Percentiles rank a stretch among this genome's conserved stretches.
phyloP scores from a whole-genome alignment of 2,797 vertebrate genomes.

The Siniperca scherzeri region DNA sequence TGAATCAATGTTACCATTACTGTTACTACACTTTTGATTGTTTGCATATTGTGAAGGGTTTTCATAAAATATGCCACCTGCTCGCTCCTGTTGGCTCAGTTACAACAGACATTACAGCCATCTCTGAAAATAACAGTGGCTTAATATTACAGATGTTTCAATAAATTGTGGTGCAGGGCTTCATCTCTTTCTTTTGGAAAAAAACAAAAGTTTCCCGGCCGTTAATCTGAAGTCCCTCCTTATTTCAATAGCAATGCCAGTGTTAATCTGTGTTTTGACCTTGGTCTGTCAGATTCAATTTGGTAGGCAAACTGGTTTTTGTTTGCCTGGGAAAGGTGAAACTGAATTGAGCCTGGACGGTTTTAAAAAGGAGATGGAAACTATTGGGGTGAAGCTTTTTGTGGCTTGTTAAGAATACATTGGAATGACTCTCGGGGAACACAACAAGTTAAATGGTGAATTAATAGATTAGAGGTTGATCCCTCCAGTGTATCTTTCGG shows the following conservation, averaged over 20 bases:
- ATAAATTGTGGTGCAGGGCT: conserved; percentile 1
- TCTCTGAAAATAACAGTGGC: conserved; percentile 18
- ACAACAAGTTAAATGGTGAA: conserved; percentile 23
- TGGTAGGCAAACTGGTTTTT: conserved; percentile 10
- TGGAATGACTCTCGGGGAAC: conserved; percentile 9
- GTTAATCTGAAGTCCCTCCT: conserved; percentile 9
- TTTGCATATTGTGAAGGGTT: conserved; percentile 7
- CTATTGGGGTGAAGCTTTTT: conserved; percentile 21
- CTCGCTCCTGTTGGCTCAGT: background rate
- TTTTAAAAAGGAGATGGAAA: conserved; percentile 26
- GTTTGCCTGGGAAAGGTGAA: conserved; percentile 8
- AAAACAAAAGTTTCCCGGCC: background rate
- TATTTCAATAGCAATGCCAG: conserved; percentile 14
- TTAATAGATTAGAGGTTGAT: conserved; percentile 23
- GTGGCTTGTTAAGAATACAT: conserved; percentile 10
- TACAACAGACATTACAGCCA: background rate
- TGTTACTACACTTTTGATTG: background rate
- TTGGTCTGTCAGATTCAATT: conserved; percentile 37
- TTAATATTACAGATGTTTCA: conserved; percentile 20
- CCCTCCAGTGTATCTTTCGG: background rate
- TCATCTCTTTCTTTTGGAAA: background rate
- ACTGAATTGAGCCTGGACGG: conserved; percentile 17
- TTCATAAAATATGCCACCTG: background rate
- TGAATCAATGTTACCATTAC: background rate
- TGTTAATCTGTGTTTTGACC: conserved; percentile 40